Evolutionary conservation across 1,140 invertebrate species (phyloP).

Genomic region (Leptinotarsa lineolata): DNA sequence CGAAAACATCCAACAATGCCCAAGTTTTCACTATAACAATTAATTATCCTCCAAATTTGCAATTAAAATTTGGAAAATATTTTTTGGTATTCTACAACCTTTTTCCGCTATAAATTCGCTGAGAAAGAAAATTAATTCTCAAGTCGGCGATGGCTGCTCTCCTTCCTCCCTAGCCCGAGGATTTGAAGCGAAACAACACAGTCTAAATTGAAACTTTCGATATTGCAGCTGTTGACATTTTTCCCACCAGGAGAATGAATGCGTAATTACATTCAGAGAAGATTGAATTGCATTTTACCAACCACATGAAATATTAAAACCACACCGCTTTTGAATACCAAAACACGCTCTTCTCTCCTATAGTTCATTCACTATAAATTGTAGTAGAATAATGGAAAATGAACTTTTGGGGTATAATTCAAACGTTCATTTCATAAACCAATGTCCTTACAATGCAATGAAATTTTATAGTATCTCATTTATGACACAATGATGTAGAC

Average conservation of each 20-base stretch:
- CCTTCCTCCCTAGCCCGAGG: constrained; percentile 15
- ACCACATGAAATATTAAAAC: constrained; percentile 29
- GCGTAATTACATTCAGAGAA: constrained; percentile 20
- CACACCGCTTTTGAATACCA: constrained; percentile 15
- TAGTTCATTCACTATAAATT: not conserved
- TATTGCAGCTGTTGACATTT: constrained; percentile 33
- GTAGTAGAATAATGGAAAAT: constrained; percentile 1
- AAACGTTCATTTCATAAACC: too few relatives aligned
- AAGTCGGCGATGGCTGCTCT: constrained; percentile 9
- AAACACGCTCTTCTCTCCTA: constrained; percentile 12
- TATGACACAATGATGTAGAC: too few relatives aligned
- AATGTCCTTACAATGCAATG: too few relatives aligned
- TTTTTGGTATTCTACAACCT: constrained; percentile 26
- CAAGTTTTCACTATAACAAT: constrained; percentile 25
- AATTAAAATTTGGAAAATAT: constrained; percentile 30
- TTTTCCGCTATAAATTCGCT: constrained; percentile 27
- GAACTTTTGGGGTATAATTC: too few relatives aligned
- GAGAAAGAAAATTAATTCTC: constrained; percentile 30
- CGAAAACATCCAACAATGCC: constrained; percentile 10
- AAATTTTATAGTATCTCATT: too few relatives aligned
- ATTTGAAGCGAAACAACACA: constrained; percentile 20
- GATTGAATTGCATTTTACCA: constrained; percentile 26
- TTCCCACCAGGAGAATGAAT: constrained; percentile 30
- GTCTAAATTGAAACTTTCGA: constrained; percentile 30
- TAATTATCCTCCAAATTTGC: constrained; percentile 27